Conservation (phyloP, 2,888 invertebrate genomes). For the Cotesia congregata region DNA sequence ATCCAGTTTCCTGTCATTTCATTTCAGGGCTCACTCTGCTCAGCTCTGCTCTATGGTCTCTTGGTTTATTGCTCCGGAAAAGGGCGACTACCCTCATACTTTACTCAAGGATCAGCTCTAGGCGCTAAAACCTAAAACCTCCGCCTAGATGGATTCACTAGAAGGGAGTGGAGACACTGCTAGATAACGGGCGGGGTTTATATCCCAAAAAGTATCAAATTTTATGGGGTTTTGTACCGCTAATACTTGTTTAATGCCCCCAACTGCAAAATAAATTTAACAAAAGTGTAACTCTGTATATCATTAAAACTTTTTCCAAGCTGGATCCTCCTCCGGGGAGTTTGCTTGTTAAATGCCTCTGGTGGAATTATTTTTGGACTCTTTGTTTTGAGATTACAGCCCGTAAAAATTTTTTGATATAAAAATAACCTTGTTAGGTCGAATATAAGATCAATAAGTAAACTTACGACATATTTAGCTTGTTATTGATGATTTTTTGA, state of each 20-base stretch:
- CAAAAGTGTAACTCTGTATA: not conserved
- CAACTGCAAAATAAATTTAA: not conserved
- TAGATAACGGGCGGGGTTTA: not conserved
- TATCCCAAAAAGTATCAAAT: not conserved
- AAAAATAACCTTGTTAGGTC: too few species aligned
- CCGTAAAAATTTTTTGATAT: too few species aligned
- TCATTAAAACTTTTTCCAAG: not conserved
- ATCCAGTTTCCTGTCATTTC: conserved; percentile 24
- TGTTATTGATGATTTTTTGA: too few species aligned
- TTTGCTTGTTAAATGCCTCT: not conserved
- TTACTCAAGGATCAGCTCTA: not conserved
- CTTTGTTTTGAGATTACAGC: too few species aligned
- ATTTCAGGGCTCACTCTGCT: not conserved
- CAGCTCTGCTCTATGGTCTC: not conserved
- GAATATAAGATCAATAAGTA: too few species aligned
- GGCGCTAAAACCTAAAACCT: not conserved
- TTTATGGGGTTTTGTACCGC: not conserved
- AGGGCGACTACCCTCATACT: not conserved
- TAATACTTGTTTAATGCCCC: not conserved
- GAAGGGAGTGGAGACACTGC: not conserved
- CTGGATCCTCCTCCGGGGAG: not conserved
- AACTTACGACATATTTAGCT: too few species aligned
- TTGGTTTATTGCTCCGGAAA: conserved; percentile 7
- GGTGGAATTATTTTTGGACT: too few species aligned
- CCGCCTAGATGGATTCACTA: not conserved